Evolutionary conservation across 2,797 vertebrate genomes (phyloP), one percentile per base, ranked within the genome.

Genomic region (Phrynocephalus forsythii): DNA sequence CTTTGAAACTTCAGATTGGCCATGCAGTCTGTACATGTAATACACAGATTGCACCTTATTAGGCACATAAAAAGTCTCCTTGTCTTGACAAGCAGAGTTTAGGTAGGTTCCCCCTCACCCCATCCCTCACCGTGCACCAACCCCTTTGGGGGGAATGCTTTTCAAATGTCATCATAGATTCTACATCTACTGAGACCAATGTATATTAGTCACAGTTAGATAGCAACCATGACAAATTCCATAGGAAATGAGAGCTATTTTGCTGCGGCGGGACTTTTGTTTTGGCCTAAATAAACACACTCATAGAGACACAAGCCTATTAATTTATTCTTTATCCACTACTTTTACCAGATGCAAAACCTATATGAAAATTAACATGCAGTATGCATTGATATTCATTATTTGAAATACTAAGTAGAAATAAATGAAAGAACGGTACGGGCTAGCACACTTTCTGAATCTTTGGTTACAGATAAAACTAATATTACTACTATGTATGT

Each of bases 141-240:
- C 30, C 26, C 24, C 33, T 67, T 68, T 67, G n/a, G 33, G 10
- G 22, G 9, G 24, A 33, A 88, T 67, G 71, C 44, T 85, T 81
- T 82, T 69, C 78, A 88, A 85, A 88, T 81, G 60, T 18, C 85
- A 82, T 85, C 63, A 77, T 56, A 81, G 33, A 88, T 24, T 80
- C 75, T 52, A 81, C 73, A 83, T 76, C 78, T 76, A 81, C 78
- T 85, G 78, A 76, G 60, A 88, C 71, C 83, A 88, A 85, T 85
- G 18, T 26, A 52, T 87, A 85, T 81, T 85, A 85, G 79, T 85
- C 63, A 76, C 71, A 85, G 83, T 67, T 81, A 67, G 44, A 33
- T 38, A 84, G 72, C 22, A 86, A 87, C 26, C 73, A 63, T 44
- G 6, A 73, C 50, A 90, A 13, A 63, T 84, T 89, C 66, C n/a